These are phyloP conservation scores for Sebastiscus albofasciatus DNA, from an alignment of 2,797 vertebrate genomes.

Conservation along the genomic window DNA sequence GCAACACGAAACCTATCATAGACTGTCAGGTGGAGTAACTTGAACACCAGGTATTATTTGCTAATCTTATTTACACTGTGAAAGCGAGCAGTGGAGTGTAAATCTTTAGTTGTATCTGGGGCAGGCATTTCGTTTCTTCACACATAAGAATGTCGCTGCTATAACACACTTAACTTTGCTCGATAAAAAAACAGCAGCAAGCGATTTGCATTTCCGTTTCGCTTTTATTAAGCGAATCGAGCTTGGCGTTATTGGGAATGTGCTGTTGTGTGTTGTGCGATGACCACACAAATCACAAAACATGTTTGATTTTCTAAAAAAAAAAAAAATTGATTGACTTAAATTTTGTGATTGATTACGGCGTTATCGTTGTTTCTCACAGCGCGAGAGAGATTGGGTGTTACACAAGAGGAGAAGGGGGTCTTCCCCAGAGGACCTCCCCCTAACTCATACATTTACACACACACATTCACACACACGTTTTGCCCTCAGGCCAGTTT, in stretches of 20 bases:
- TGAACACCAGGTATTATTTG: conserved; percentile 59
- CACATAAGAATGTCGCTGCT: conserved; percentile 19
- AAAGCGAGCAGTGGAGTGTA: conserved; percentile 67
- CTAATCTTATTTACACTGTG: conserved; percentile 68
- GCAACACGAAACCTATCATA: conserved; percentile 68
- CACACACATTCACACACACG: conserved; percentile 81
- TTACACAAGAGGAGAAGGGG: conserved; percentile 63
- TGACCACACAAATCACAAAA: conserved; percentile 51
- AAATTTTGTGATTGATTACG: conserved; percentile 68
- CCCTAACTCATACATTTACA: conserved; percentile 49
- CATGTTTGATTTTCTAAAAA: conserved; percentile 38
- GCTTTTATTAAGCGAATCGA: conserved; percentile 12
- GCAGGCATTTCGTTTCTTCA: conserved; percentile 35
- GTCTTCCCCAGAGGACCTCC: conserved; percentile 69
- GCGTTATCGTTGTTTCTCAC: conserved; percentile 66
- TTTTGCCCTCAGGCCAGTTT: conserved; percentile 86
- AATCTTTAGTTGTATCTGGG: conserved; percentile 48
- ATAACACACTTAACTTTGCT: conserved; percentile 17
- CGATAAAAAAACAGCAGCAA: conserved; percentile 16
- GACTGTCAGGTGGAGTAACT: conserved; percentile 59
- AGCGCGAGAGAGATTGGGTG: conserved; percentile 64
- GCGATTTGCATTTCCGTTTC: conserved; percentile 46
- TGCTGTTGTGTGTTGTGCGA: conserved; percentile 15
- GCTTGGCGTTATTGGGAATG: conserved; percentile 42
- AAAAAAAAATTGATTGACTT: conserved; percentile 47